A percentile compares a stretch with the other conserved stretches of the same genome.
phyloP scores from a whole-genome alignment of 2,113 vertebrate species.

The Tragelaphus strepsiceros region DNA sequence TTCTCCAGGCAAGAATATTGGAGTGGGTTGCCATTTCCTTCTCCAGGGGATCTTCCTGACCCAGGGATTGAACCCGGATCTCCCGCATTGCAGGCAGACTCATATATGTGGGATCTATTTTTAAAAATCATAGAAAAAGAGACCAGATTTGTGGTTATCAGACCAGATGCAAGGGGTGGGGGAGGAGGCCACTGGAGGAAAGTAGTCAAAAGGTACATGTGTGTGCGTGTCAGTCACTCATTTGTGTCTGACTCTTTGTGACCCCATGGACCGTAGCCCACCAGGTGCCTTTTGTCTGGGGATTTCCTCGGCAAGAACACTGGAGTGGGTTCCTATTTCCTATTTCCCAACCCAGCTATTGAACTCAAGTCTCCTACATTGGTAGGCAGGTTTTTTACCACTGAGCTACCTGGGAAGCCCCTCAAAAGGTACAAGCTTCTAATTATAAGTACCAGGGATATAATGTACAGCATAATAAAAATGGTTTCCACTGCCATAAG shows the following conservation, averaged over 20 bases:
- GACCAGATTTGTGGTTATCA: neutral
- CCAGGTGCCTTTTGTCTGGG: neutral
- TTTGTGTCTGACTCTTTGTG: rapidly evolving
- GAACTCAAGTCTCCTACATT: neutral
- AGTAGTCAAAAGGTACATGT: neutral
- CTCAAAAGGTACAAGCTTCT: neutral
- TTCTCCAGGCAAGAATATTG: neutral
- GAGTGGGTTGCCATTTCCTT: neutral
- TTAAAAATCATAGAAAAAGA: neutral
- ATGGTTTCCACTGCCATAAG: neutral
- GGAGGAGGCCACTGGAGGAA: neutral
- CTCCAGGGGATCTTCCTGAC: neutral
- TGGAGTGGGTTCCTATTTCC: neutral
- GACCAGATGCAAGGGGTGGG: neutral
- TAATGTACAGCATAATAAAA: neutral
- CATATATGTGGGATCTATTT: neutral
- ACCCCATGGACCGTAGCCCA: neutral
- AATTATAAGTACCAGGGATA: neutral
- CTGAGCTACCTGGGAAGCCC: neutral
- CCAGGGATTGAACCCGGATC: neutral
- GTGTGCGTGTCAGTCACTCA: neutral
- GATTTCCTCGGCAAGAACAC: neutral
- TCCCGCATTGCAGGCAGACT: neutral
- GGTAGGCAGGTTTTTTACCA: neutral
- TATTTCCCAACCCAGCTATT: neutral